Evolutionary conservation across 2,888 invertebrate genomes (phyloP).

Genomic region (Sabellastarte sp.): DNA sequence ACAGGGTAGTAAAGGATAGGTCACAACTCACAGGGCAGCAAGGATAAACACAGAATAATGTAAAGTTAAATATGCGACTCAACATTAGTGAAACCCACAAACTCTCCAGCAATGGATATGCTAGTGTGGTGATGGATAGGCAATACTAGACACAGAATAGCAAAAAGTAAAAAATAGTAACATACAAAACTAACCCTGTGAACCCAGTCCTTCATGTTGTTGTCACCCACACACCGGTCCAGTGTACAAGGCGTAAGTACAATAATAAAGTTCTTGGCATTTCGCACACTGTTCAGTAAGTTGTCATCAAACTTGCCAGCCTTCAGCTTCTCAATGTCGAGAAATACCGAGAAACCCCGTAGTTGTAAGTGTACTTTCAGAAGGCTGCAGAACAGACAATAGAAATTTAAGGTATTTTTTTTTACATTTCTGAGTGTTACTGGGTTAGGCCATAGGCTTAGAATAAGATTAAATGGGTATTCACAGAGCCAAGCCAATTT

Average conservation of each 20-base stretch:
- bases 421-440: too few relatives aligned
- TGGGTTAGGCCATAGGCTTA: too few relatives aligned
- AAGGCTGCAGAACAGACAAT: constrained; percentile 56
- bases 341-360: constrained; percentile 93
- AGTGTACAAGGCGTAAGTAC: constrained; percentile 93
- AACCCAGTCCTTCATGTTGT: constrained; percentile 97
- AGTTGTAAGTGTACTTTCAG: constrained; percentile 95
- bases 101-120: too few relatives aligned
- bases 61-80: too few relatives aligned
- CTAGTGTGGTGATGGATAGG: background rate
- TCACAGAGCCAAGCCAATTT: too few relatives aligned
- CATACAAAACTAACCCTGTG: constrained; percentile 76
- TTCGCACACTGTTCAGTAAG: constrained; percentile 90
- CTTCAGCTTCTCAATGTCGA: constrained; percentile 95
- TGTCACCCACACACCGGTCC: constrained; percentile 89
- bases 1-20: too few relatives aligned
- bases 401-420: too few relatives aligned
- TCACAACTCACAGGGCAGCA: too few relatives aligned
- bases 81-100: too few relatives aligned
- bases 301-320: constrained; percentile 99
- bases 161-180: background rate
- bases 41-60: too few relatives aligned
- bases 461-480: too few relatives aligned
- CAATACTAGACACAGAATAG: background rate
- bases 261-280: constrained; percentile 93